Evolutionary conservation across 2,888 invertebrate species (phyloP).

Genomic region (Melitaea athalia): DNA sequence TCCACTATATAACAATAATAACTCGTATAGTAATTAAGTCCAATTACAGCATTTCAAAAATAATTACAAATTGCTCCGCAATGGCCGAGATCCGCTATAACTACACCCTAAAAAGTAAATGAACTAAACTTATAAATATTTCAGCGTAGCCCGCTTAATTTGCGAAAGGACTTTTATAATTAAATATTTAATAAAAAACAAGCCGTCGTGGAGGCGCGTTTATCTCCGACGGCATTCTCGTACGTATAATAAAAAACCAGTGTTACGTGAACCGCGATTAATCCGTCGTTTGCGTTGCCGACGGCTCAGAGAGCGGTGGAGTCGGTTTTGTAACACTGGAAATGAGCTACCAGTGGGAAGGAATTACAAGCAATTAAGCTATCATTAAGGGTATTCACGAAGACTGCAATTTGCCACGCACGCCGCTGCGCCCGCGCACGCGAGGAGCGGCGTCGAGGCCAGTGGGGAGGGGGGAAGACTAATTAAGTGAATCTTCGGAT

Average conservation of each 20-base stretch:
- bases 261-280: constrained; percentile 17
- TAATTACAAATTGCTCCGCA: constrained; percentile 30
- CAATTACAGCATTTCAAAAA: constrained; percentile 27
- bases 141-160: constrained; percentile 35
- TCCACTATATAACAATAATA: constrained; percentile 24
- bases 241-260: constrained; percentile 30
- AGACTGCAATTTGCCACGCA: constrained; percentile 47
- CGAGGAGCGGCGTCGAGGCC: constrained; percentile 12
- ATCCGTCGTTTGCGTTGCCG: neutral
- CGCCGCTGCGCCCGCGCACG: constrained; percentile 36
- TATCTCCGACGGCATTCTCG: constrained; percentile 41
- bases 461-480: constrained; percentile 13
- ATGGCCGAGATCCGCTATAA: constrained; percentile 34
- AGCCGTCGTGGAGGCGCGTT: constrained; percentile 27
- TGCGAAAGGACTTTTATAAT: constrained; percentile 37
- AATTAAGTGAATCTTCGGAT: constrained; percentile 41
- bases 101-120: constrained; percentile 28
- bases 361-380: constrained; percentile 48
- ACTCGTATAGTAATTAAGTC: constrained; percentile 17
- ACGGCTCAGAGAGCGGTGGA: constrained; percentile 10
- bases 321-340: constrained; percentile 24
- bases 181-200: constrained; percentile 39
- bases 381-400: constrained; percentile 47
- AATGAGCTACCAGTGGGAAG: constrained; percentile 29
- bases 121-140: constrained; percentile 29